These are phyloP conservation scores for Cephus pulcher DNA, from an alignment of 2,888 invertebrate genomes.

Conservation along the genomic window DNA sequence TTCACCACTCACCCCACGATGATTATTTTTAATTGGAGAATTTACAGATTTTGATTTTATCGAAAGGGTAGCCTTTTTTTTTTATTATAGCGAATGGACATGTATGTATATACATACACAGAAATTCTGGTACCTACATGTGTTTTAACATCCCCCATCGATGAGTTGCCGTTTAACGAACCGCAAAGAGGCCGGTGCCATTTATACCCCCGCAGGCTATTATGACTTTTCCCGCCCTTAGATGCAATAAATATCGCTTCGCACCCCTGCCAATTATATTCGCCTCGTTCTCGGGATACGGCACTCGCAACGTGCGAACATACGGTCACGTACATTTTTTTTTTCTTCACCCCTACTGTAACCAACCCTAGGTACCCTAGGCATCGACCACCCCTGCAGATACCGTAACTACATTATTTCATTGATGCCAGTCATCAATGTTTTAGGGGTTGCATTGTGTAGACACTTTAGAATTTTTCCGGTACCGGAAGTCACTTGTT, in stretches of 20 bases:
- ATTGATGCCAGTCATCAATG: conserved; percentile 37
- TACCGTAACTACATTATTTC: conserved; percentile 55
- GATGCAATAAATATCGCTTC: conserved; percentile 61
- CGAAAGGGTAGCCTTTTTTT: not conserved
- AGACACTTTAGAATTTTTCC: conserved; percentile 29
- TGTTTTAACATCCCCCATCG: not conserved
- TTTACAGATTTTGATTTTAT: not conserved
- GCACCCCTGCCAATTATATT: conserved; percentile 60
- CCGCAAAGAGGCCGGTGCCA: conserved; percentile 61
- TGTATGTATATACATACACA: too few species aligned
- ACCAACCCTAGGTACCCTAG: not conserved
- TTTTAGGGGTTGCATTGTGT: conserved; percentile 25
- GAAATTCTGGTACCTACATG: not conserved
- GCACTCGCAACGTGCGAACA: conserved; percentile 53
- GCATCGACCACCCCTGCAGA: conserved; percentile 15
- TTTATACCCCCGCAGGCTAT: conserved; percentile 59
- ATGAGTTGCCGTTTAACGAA: conserved; percentile 56
- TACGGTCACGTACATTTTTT: conserved; percentile 42
- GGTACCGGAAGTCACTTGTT: not conserved
- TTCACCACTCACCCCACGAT: not conserved
- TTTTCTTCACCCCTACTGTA: not conserved
- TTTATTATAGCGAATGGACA: not conserved
- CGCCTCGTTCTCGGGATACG: conserved; percentile 24
- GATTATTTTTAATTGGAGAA: not conserved
- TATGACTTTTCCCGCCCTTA: conserved; percentile 54